A percentile compares a stretch with the other conserved stretches of the same genome.
Evolutionary conservation across 2,113 vertebrate genomes (phyloP).

Genomic region (Malurus alboscapulatus): DNA sequence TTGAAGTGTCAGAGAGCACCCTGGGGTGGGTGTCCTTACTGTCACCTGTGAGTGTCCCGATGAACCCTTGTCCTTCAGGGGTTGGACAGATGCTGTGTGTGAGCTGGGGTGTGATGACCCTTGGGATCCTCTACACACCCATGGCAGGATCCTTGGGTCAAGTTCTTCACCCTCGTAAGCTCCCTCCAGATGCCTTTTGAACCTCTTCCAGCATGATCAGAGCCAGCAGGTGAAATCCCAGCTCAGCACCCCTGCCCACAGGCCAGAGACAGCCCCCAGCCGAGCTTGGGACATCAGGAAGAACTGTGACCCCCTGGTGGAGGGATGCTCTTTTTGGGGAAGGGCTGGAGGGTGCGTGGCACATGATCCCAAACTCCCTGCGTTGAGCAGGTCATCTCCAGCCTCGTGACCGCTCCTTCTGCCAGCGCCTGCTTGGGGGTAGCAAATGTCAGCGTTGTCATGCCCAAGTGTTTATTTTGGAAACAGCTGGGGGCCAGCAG

Average conservation of each 20-base stretch:
- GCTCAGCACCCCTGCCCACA: background rate
- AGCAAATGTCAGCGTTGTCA: constrained; percentile 20
- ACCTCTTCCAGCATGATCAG: background rate
- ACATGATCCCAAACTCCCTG: background rate
- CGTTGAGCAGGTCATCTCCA: background rate
- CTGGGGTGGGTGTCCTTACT: rapidly evolving
- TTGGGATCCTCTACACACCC: background rate
- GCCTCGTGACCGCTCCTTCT: background rate
- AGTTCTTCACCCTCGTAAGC: background rate
- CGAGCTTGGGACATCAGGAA: rapidly evolving
- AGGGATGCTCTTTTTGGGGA: rapidly evolving
- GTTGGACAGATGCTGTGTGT: rapidly evolving
- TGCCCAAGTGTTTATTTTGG: constrained; percentile 29
- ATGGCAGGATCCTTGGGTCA: background rate
- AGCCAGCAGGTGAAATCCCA: background rate
- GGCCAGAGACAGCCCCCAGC: rapidly evolving
- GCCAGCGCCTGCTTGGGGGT: background rate
- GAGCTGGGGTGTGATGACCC: background rate
- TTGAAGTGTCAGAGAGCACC: rapidly evolving
- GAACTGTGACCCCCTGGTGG: background rate
- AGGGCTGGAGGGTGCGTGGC: background rate
- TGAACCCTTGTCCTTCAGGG: background rate
- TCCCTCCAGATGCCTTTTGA: background rate
- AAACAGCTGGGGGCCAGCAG: background rate
- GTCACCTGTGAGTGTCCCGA: background rate